Base-by-base conservation (phyloP, 2,797 vertebrate species). In the Pangasius krempfi region DNA sequence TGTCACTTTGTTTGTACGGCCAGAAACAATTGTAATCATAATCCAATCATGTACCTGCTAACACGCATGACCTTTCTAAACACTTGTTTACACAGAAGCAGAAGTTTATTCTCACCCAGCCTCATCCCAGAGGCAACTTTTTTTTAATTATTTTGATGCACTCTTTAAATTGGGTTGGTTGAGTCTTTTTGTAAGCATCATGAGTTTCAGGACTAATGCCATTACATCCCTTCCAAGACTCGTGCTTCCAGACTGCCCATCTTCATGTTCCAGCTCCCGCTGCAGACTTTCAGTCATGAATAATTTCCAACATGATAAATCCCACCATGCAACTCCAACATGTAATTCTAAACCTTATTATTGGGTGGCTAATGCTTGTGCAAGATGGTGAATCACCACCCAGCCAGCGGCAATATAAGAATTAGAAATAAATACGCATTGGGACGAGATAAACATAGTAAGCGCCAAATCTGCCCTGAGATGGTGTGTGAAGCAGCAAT, bases 381-480 rank as follows among this genome's bases (percentile, higher is more conserved):
- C 95, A 95, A 95, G 95, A 95, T 96, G 95, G 96, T 94, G 92
- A 96, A 96, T 96, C 96, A 95, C 94, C 93, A 93, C 94, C 91
- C 94, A 94, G 96, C 96, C 95, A 94, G 94, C 95, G 95, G 96
- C 95, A 96, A 95, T 96, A 94, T 95, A 96, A 95, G 95, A 96
- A 96, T 97, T 96, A 96, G 94, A 96, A 96, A 96, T 96, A 96
- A 96, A 96, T 96, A 96, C 96, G 95, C 95, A 95, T 95, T 94
- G 93, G 94, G 95, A 95, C 93, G 93, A 95, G 96, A 96, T 96
- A 97, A 96, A 97, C 96, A 96, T 96, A 95, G 95, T 93, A 94
- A 94, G 95, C 92, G 75, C 95, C 94, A 96, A 96, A 96, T 96
- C 95, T 95, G 93, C 94, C 89, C 90, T 93, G 94, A 95, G 94